phyloP scores from a whole-genome alignment of 2,797 vertebrate genomes.

The Lemur catta region DNA sequence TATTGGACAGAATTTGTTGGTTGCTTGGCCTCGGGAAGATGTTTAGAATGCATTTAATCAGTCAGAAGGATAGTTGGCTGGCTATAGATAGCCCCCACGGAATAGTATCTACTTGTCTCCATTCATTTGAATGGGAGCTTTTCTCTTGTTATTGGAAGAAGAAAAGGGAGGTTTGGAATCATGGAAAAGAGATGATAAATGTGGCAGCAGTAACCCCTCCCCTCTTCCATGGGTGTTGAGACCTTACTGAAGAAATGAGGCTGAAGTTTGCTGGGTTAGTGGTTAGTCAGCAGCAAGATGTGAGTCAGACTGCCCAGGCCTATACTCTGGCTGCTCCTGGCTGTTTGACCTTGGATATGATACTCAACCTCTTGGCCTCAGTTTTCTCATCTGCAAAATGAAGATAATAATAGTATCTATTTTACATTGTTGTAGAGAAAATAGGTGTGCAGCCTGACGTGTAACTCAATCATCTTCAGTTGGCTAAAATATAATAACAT shows the following conservation, averaged over 20 bases:
- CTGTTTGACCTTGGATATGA: not conserved
- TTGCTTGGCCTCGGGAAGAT: not conserved
- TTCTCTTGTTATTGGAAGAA: constrained; percentile 27
- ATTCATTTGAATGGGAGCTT: constrained; percentile 26
- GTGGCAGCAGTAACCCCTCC: not conserved
- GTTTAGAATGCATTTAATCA: constrained; percentile 17
- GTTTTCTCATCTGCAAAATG: not conserved
- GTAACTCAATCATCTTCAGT: not conserved
- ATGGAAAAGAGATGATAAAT: not conserved
- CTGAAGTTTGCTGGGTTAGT: not conserved
- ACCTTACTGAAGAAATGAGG: not conserved
- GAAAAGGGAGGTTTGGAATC: not conserved
- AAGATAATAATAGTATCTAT: not conserved
- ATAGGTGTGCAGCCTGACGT: not conserved
- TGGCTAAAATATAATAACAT: not conserved
- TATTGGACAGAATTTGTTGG: not conserved
- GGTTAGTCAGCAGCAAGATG: not conserved
- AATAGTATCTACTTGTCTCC: not conserved
- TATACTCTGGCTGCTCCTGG: not conserved
- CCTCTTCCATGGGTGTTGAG: not conserved
- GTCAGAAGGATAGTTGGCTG: not conserved
- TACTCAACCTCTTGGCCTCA: not conserved
- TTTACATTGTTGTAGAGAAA: not conserved
- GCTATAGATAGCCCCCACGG: not conserved
- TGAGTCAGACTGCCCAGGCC: not conserved